Percentiles rank a stretch among this genome's conserved stretches.
These are phyloP conservation scores for Hydrolagus affinis DNA, from an alignment of 2,113 vertebrate species.

Conservation along the genomic window DNA sequence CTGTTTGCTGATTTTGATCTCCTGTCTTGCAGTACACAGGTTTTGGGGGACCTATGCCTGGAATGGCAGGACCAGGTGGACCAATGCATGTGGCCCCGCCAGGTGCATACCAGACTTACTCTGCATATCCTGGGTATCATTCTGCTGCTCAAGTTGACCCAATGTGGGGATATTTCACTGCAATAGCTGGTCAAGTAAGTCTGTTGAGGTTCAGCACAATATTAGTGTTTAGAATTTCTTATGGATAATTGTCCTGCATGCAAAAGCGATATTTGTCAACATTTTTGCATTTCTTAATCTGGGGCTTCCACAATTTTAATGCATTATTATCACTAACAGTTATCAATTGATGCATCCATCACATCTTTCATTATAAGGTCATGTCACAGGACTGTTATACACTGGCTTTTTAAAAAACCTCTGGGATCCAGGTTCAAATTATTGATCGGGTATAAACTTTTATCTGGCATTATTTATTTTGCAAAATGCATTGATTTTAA, in stretches of 20 bases:
- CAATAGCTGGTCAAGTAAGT: constrained; percentile 69
- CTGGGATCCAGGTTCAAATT: not conserved
- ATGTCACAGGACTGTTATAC: not conserved
- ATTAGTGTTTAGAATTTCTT: not conserved
- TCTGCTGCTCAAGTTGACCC: constrained; percentile 53
- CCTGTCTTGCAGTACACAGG: constrained; percentile 52
- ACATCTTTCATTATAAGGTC: not conserved
- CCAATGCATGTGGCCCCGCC: constrained; percentile 42
- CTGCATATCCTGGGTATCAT: constrained; percentile 49
- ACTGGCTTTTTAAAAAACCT: not conserved
- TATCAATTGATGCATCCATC: not conserved
- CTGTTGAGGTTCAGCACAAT: not conserved
- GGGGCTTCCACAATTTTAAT: not conserved
- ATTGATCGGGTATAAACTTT: too few species aligned
- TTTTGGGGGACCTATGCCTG: constrained; percentile 52
- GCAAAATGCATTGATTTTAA: too few species aligned
- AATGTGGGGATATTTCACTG: constrained; percentile 71
- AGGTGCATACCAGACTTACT: constrained; percentile 43
- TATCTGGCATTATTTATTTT: too few species aligned
- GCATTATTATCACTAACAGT: not conserved
- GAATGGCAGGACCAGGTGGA: constrained; percentile 43
- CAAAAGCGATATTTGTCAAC: not conserved
- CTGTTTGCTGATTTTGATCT: not conserved
- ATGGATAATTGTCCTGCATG: not conserved
- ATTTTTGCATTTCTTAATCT: not conserved